Evolutionary conservation across 2,888 invertebrate genomes (phyloP).

Genomic region (Drosophila prostipennis): DNA sequence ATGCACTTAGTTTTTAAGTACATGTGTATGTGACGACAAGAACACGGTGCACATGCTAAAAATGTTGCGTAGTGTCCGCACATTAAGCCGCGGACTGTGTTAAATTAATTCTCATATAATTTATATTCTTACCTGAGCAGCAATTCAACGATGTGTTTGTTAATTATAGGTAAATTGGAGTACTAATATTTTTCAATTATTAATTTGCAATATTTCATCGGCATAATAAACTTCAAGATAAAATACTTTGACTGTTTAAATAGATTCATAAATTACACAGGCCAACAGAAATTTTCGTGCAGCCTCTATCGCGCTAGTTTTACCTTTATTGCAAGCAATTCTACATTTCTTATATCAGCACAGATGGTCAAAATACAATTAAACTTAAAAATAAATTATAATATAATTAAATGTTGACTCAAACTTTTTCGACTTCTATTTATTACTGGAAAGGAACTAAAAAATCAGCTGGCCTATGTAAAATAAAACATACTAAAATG

Average conservation of each 20-base stretch:
- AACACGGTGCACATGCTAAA: background rate
- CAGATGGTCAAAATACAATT: background rate
- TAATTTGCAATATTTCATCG: background rate
- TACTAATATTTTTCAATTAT: too few relatives aligned
- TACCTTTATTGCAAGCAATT: background rate
- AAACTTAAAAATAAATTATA: background rate
- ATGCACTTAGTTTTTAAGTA: background rate
- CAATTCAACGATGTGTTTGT: background rate
- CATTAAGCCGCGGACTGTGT: background rate
- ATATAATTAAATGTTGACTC: too few relatives aligned
- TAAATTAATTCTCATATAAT: background rate
- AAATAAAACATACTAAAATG: background rate
- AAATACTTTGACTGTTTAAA: background rate
- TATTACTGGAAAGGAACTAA: background rate
- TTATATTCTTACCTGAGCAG: background rate
- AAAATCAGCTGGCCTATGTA: background rate
- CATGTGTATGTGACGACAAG: background rate
- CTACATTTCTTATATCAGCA: background rate
- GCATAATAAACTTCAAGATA: background rate
- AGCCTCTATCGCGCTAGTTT: background rate
- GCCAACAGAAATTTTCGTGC: background rate
- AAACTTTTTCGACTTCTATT: too few relatives aligned
- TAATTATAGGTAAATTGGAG: background rate
- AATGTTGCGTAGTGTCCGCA: background rate
- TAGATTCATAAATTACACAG: background rate